Conservation (phyloP, 2,888 invertebrate genomes). For the Antitype chi region DNA sequence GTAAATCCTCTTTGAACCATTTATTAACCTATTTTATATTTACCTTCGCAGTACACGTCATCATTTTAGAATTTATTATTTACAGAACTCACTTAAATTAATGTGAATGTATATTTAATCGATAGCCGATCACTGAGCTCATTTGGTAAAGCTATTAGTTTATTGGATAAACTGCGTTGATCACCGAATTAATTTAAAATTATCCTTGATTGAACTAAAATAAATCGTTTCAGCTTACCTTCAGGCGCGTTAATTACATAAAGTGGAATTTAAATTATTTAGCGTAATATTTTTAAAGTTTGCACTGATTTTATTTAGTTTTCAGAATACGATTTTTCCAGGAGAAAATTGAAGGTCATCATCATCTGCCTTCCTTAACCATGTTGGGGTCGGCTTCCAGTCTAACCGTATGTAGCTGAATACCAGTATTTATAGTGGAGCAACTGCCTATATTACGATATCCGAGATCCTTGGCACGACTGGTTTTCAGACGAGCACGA, state of each 20-base stretch:
- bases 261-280: background rate
- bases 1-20: too few relatives aligned
- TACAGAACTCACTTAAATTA: background rate
- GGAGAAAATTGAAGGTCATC: background rate
- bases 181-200: conserved; percentile 19
- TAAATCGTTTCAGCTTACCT: conserved; percentile 22
- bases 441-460: too few relatives aligned
- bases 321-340: background rate
- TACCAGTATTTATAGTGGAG: too few relatives aligned
- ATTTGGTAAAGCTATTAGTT: conserved; percentile 20
- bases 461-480: too few relatives aligned
- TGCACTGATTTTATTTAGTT: background rate
- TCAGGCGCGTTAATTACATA: background rate
- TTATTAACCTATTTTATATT: too few relatives aligned
- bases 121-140: conserved; percentile 9
- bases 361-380: too few relatives aligned
- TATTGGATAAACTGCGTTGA: conserved; percentile 28
- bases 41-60: background rate
- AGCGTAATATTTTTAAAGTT: background rate
- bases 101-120: conserved; percentile 8
- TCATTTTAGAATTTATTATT: conserved; percentile 4
- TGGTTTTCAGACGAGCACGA: too few relatives aligned
- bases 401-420: too few relatives aligned
- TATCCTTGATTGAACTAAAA: conserved; percentile 8
- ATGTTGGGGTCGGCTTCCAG: too few relatives aligned